Percentiles rank a stretch among this genome's conserved stretches.
phyloP scores from a whole-genome alignment of 2,797 vertebrate species.

The Aeoliscus strigatus region DNA sequence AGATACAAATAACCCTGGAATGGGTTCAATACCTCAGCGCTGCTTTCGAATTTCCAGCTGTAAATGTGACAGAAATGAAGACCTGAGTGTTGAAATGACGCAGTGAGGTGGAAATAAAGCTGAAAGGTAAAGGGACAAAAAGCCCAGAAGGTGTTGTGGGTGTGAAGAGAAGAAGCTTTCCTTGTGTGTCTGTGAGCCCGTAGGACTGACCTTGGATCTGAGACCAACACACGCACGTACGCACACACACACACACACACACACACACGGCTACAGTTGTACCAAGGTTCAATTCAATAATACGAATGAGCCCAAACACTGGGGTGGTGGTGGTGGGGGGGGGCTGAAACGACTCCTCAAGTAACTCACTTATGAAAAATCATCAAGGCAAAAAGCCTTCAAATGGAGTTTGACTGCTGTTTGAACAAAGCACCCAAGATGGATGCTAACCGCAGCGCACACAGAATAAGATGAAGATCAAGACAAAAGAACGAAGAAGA shows the following conservation, averaged over 20 bases:
- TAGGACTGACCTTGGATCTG: slow-evolving; percentile 38
- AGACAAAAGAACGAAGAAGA: no score
- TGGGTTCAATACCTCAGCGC: slow-evolving; percentile 9
- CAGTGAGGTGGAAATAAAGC: slow-evolving; percentile 8
- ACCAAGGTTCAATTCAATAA: slow-evolving; percentile 33
- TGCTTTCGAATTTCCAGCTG: slow-evolving; percentile 12
- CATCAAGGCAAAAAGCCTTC: no score
- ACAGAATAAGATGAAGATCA: no score
- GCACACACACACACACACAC: background rate
- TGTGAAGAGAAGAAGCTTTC: slow-evolving; percentile 7
- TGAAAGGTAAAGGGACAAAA: slow-evolving; percentile 29
- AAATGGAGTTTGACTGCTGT: no score
- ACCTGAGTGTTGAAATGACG: slow-evolving; percentile 23
- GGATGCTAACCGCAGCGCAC: no score
- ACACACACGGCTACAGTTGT: slow-evolving; percentile 4
- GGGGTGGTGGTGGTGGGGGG: no score
- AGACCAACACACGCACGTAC: slow-evolving; percentile 2
- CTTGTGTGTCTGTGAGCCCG: slow-evolving; percentile 4
- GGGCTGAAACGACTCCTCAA: no score
- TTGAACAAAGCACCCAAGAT: no score
- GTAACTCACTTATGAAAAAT: no score
- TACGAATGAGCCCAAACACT: slow-evolving; percentile 34
- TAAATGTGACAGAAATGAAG: slow-evolving; percentile 20
- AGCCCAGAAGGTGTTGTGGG: slow-evolving; percentile 3
- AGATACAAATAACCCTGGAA: no score